phyloP scores from a whole-genome alignment of 2,888 invertebrate genomes.

The Synergus japonicus region DNA sequence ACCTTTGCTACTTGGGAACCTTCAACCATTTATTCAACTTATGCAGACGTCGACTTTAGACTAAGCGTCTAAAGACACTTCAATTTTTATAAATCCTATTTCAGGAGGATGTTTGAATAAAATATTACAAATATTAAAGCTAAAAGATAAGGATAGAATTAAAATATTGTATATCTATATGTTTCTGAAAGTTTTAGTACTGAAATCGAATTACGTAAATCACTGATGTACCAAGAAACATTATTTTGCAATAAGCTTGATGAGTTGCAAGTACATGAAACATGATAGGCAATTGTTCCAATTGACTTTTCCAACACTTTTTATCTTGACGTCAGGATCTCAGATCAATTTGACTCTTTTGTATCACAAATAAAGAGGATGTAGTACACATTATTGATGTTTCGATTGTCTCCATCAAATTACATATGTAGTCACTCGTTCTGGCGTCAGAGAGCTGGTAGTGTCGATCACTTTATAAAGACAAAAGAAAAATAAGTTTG shows the following conservation, averaged over 20 bases:
- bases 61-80: neutral
- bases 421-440: slow-evolving; percentile 12
- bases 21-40: neutral
- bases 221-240: slow-evolving; percentile 14
- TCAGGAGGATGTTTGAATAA: neutral
- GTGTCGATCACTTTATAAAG: neutral
- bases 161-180: neutral
- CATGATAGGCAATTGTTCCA: slow-evolving; percentile 60
- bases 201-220: slow-evolving; percentile 27
- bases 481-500: neutral
- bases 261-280: slow-evolving; percentile 9
- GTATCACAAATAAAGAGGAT: slow-evolving; percentile 48
- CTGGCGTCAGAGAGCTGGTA: slow-evolving; percentile 25
- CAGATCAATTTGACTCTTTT: slow-evolving; percentile 46
- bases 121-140: neutral
- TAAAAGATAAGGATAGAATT: neutral
- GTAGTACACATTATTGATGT: slow-evolving; percentile 46
- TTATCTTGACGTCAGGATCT: slow-evolving; percentile 55
- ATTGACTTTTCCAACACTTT: slow-evolving; percentile 65
- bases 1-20: neutral
- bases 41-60: neutral
- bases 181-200: neutral
- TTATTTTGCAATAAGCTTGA: slow-evolving; percentile 8
- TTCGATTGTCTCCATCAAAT: slow-evolving; percentile 44
- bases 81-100: neutral